Conservation (phyloP, 2,888 invertebrate species). For the Drosophila pegasa region DNA sequence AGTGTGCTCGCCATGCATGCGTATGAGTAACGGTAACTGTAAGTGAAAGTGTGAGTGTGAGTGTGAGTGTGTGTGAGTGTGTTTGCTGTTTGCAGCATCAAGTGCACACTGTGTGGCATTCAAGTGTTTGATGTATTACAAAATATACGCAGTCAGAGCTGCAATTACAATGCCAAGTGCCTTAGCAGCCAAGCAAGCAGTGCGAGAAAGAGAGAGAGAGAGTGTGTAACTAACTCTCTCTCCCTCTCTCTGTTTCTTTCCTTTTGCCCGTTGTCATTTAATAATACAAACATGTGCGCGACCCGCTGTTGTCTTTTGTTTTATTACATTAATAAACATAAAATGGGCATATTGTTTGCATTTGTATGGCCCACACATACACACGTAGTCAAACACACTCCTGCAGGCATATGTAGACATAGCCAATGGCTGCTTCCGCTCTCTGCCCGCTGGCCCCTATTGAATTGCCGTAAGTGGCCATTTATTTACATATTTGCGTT, state of each 20-base stretch:
- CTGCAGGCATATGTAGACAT: conserved; percentile 6
- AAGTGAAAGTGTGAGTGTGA: conserved; percentile 12
- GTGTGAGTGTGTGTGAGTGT: conserved; percentile 15
- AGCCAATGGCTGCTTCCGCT: conserved; percentile 10
- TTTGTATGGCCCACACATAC: conserved; percentile 39
- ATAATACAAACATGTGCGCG: conserved; percentile 63
- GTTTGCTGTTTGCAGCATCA: conserved; percentile 47
- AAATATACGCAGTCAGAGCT: conserved; percentile 65
- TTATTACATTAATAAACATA: conserved; percentile 69
- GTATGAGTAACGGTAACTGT: conserved; percentile 69
- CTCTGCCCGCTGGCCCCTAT: conserved; percentile 37
- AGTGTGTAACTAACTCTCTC: conserved; percentile 32
- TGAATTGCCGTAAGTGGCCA: conserved; percentile 78
- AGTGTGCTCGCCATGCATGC: conserved; percentile 78
- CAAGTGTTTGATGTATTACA: conserved; percentile 78
- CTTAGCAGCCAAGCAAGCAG: conserved; percentile 2
- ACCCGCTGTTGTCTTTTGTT: conserved; percentile 63
- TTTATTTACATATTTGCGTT: conserved; percentile 78
- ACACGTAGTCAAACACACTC: background rate
- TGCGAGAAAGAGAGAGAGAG: conserved; percentile 1
- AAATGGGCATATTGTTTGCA: conserved; percentile 73
- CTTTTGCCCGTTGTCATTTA: conserved; percentile 51
- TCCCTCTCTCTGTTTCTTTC: background rate
- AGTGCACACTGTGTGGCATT: conserved; percentile 65
- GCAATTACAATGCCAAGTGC: conserved; percentile 76